Evolutionary conservation across 2,797 vertebrate species (phyloP).

Genomic region (Pelochelys cantorii): DNA sequence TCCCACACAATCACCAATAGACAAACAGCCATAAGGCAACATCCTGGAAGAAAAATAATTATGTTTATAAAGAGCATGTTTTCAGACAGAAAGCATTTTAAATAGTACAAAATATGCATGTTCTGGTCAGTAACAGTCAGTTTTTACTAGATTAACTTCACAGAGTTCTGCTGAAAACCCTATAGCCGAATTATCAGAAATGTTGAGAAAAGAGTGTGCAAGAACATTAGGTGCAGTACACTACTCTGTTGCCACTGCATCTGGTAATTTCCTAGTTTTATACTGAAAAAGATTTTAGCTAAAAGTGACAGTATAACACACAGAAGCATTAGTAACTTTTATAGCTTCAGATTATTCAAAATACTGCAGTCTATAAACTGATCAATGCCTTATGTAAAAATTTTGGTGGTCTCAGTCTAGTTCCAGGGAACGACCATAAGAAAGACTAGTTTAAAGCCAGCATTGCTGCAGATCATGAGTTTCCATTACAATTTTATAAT

Average conservation of each 20-base stretch:
- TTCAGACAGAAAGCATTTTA: slow-evolving; percentile 39
- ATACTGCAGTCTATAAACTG: not conserved
- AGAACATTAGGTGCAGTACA: not conserved
- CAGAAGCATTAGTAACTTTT: not conserved
- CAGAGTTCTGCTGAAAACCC: not conserved
- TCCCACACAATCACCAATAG: slow-evolving; percentile 87
- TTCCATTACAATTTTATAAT: not conserved
- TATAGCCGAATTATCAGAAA: not conserved
- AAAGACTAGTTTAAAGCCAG: not conserved
- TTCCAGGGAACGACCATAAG: not conserved
- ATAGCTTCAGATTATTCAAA: not conserved
- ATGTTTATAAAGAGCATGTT: not conserved
- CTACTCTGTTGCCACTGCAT: not conserved
- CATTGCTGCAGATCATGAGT: not conserved
- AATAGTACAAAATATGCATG: not conserved
- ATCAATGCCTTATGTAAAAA: not conserved
- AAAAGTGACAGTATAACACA: not conserved
- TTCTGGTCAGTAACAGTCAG: not conserved
- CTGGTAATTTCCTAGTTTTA: not conserved
- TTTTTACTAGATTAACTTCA: not conserved
- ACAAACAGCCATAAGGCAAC: slow-evolving; percentile 87
- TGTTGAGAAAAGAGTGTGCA: not conserved
- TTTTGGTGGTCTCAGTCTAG: not conserved
- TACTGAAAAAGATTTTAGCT: not conserved
- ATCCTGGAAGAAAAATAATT: slow-evolving; percentile 77